phyloP scores from a whole-genome alignment of 2,888 invertebrate species.

The Andrena dorsata region DNA sequence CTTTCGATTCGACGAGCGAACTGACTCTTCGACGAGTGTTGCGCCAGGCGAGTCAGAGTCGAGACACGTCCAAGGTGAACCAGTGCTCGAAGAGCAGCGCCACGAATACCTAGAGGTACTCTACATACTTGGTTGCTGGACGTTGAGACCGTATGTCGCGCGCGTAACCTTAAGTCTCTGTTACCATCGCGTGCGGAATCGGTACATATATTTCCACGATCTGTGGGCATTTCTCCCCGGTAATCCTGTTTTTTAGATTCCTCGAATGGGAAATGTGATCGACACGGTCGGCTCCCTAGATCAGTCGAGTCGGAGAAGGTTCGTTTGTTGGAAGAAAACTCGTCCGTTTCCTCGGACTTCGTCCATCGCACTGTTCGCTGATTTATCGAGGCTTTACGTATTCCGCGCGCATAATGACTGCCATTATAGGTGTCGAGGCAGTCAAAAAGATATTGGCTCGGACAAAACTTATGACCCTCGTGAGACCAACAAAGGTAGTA shows the following conservation, averaged over 20 bases:
- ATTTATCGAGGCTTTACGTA: constrained; percentile 53
- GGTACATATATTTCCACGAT: neutral
- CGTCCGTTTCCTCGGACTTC: neutral
- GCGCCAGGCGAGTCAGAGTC: constrained; percentile 60
- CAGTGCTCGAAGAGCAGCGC: constrained; percentile 76
- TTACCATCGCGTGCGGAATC: constrained; percentile 28
- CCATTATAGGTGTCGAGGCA: constrained; percentile 35
- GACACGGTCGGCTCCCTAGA: too few relatives aligned
- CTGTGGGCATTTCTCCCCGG: neutral
- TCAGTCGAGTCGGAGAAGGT: neutral
- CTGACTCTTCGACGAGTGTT: constrained; percentile 61
- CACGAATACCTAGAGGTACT: constrained; percentile 72
- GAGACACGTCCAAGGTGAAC: constrained; percentile 82
- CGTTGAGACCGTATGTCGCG: constrained; percentile 50
- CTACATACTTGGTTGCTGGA: constrained; percentile 64
- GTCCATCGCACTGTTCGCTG: constrained; percentile 21
- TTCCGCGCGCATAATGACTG: constrained; percentile 55
- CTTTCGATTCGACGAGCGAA: constrained; percentile 49
- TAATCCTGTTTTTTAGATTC: too few relatives aligned
- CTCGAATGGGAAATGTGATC: neutral
- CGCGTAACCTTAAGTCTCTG: constrained; percentile 51
- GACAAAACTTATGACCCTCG: constrained; percentile 53
- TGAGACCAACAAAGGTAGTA: constrained; percentile 42
- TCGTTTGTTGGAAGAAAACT: neutral
- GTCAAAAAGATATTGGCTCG: constrained; percentile 56